A percentile compares a stretch with the other conserved stretches of the same genome.
Evolutionary conservation across 2,113 vertebrate genomes (phyloP).

Genomic region (Platichthys flesus): DNA sequence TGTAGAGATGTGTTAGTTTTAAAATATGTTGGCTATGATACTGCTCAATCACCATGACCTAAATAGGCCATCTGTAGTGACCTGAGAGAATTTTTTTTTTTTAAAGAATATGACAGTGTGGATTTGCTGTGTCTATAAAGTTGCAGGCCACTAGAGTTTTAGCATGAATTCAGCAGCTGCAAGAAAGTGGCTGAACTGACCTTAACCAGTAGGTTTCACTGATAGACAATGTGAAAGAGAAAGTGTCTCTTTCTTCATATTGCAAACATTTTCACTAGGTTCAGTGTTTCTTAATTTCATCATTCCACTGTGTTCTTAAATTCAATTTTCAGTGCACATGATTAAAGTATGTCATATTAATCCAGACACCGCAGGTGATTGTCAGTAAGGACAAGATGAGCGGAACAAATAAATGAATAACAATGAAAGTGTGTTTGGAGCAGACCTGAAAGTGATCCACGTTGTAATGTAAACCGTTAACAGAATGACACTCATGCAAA

Average conservation of each 20-base stretch:
- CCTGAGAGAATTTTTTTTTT: neutral
- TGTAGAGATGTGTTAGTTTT: no score
- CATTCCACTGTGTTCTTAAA: neutral
- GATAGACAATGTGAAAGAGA: neutral
- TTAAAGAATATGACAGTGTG: neutral
- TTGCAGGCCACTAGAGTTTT: conserved; percentile 36
- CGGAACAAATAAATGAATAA: neutral
- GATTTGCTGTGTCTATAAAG: neutral
- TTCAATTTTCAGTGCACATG: neutral
- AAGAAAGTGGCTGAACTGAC: neutral
- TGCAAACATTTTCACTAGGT: no score
- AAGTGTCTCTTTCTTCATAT: neutral
- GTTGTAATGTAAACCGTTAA: neutral
- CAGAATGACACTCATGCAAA: neutral
- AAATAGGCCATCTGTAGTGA: neutral
- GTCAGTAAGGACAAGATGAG: neutral
- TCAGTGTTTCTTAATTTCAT: neutral
- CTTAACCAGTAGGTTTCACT: neutral
- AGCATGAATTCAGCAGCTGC: conserved; percentile 3
- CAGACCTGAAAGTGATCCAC: neutral
- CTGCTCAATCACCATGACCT: neutral
- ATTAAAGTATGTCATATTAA: neutral
- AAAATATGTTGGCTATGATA: neutral
- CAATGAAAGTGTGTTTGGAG: neutral
- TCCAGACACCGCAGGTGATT: neutral